Evolutionary conservation across 2,888 invertebrate species (phyloP), one percentile per base, ranked within the genome.

Genomic region (Pachycephus smyrnensis): DNA sequence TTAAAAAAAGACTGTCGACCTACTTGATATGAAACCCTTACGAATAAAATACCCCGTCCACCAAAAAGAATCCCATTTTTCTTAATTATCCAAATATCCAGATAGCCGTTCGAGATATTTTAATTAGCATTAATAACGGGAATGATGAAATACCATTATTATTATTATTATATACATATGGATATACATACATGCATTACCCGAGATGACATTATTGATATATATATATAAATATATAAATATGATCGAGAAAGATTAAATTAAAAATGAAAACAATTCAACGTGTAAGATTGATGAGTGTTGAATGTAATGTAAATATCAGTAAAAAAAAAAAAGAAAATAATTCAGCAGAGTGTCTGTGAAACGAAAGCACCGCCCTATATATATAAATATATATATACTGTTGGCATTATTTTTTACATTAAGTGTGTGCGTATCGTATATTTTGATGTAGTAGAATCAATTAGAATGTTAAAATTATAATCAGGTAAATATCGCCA

Each of bases 91-190:
- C 55, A 55, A 55, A 55, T 23, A 55, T 40, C 40, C 15, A 40
- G 40, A 1, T 40, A 55, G 9, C 23, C 84, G 88, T 83, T 89
- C 84, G 88, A 87, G 83, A 88, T 86, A 89, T 86, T 89, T 89
- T 85, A 84, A 86, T 84, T 75, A 78, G 76, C 83, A 81, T 78
- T 80, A 79, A 74, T 76, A 79, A 82, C 76, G 78, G 82, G 73
- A 80, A 78, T 77, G 73, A 78, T 76, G 76, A 79, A 71, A 68
- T 40, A 77, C 30, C 30, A 73, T 74, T 37, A 55, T 78, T 82
- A 83, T 68, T 83, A 86, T 83, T 86, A 81, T 82, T 80, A 80
- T 79, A 83, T 40, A 78, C 69, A 81, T 76, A 80, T 75, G 82
- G 73, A 76, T 73, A 84, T 75, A 79, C 80, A 83, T 81, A 81